Evolutionary conservation across 2,888 invertebrate species (phyloP), one percentile per base, ranked within the genome.

Genomic region (Stenurella melanura): DNA sequence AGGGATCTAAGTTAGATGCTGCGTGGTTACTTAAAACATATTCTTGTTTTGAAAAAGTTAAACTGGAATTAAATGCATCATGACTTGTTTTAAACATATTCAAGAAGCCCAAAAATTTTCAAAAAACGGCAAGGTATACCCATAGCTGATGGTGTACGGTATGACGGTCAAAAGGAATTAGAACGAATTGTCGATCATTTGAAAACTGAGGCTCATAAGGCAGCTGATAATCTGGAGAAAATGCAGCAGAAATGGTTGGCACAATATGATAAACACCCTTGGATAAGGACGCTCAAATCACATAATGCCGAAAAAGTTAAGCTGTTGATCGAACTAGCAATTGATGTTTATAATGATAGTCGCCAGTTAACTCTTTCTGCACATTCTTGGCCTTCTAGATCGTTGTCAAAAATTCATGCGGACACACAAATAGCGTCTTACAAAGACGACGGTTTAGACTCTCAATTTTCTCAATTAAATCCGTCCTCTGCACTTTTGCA

Each of bases 361-460:
- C 19, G 15, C 19, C 19, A 15, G 21, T 19, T 21, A 19, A 58
- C 11, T 58, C 1, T 58, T 19, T 58, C 15, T 58, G 58, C 21
- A 58, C 58, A 58, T 19, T 58, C 21, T 58, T 58, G 58, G 58
- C 58, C 19, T n/a, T 58, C 58, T 58, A 1, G 58, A 58, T 50
- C 58, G 11, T 10, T 58, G 19, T 19, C 58, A 11, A 58, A 58
- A 19, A 58, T 19, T 19, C 21, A 58, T 58, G 19, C 21, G 19
- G n/a, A 50, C 50, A 58, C 19, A 10, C 19, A 21, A 11, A 58
- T 19, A 5, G 18, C 17, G 56, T 56, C 56, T 56, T 57, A 57
- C 11, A 57, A 57, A 17, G 57, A 57, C 18, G 57, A 57, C 57
- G 19, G 57, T 57, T 18, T 57, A 57, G 57, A 57, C 18, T 42